Evolutionary conservation across 2,113 vertebrate species (phyloP), one percentile per base, ranked within the genome.

Genomic region (Aramus guarauna): DNA sequence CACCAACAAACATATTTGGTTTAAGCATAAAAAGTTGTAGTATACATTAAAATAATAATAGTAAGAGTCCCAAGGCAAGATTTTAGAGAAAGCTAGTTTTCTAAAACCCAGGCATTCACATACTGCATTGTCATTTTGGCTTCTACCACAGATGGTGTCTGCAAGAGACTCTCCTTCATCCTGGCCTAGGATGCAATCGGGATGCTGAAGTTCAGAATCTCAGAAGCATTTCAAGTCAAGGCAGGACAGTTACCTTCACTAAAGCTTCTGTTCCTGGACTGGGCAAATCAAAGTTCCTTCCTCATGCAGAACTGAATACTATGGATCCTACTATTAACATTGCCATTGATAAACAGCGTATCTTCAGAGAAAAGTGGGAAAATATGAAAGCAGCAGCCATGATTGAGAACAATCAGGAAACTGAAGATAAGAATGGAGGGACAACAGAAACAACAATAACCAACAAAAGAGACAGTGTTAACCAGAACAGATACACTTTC

Each of bases 241-340:
- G 19, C 63, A 29, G 27, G 29, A 72, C 19, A 63, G n/a, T 19
- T 43, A 59, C 15, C 20, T 67, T 80, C 0, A 0, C 29, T 60
- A 27, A 71, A 56, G n/a, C 13, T 80, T 45, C 59, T 60, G 22
- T 9, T 82, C 26, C 68, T 20, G 4, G 18, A 72, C 3, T 2
- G 7, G 15, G 12, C 9, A 91, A 87, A 67, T 56, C 12, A 2
- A 55, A 68, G 34, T 26, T 23, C 37, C 10, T 75, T 81, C 16
- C 77, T 73, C 37, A 36, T n/a, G 41, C 56, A 82, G 17, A 60
- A 76, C 24, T 66, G 39, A 79, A n/a, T 27, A 29, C 9, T 59
- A 69, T 0, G 0, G 15, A 76, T 62, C 32, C 39, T 41, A 15
- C 47, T 52, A 16, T 37, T 69, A 84, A 83, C n/a, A 15, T 12